Conservation (phyloP, 1,140 invertebrate species). For the Cataglyphis hispanica region DNA sequence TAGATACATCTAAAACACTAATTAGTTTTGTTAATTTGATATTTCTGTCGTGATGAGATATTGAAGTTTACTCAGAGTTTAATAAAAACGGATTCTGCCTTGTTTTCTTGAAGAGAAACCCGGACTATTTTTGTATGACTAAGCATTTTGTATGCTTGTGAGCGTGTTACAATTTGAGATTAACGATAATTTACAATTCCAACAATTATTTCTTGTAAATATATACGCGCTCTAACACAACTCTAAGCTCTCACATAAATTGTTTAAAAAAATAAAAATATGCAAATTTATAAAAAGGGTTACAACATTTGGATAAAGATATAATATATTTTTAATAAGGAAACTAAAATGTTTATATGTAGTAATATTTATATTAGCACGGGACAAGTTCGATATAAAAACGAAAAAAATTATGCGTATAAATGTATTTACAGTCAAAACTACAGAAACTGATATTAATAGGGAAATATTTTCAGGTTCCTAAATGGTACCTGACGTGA, state of each 20-base stretch:
- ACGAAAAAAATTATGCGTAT: background rate
- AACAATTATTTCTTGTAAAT: conserved; percentile 4
- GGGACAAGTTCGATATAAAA: background rate
- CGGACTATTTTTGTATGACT: conserved; percentile 77
- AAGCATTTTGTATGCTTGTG: conserved; percentile 66
- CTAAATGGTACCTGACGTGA: background rate
- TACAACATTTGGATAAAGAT: background rate
- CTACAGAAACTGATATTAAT: conserved; percentile 39
- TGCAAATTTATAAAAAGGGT: background rate
- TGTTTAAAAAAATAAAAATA: background rate
- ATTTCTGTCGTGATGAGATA: background rate
- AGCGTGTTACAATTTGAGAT: conserved; percentile 62
- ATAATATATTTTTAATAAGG: conserved; percentile 9
- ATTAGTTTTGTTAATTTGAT: conserved; percentile 5
- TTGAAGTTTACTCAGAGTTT: conserved; percentile 16
- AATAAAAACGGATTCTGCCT: conserved; percentile 58
- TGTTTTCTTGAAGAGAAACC: conserved; percentile 68
- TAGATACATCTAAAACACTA: background rate
- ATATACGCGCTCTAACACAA: background rate
- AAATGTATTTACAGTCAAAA: background rate
- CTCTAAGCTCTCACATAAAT: no score
- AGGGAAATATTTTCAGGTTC: conserved; percentile 64
- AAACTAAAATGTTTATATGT: background rate
- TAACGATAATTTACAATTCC: conserved; percentile 22
- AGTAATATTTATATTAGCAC: background rate